phyloP scores from a whole-genome alignment of 2,888 invertebrate species.

The Chymomyza caudatula region DNA sequence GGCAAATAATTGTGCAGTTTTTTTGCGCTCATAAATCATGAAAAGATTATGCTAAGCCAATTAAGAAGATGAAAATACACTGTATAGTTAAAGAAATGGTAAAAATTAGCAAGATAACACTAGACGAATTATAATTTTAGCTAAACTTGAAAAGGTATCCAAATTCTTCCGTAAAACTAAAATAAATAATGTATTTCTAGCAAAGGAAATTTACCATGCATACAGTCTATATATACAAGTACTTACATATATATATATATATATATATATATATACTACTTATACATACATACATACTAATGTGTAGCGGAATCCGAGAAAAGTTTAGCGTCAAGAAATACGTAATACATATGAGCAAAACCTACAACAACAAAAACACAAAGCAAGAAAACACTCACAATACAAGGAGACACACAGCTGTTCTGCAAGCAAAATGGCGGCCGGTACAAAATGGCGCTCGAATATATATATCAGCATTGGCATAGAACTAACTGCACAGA shows the following conservation, averaged over 20 bases:
- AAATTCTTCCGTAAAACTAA: conserved; percentile 59
- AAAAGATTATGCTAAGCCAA: not conserved
- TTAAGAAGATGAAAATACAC: not conserved
- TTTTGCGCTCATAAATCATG: not conserved
- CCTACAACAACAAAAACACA: conserved; percentile 13
- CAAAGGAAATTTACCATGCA: conserved; percentile 58
- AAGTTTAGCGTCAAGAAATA: conserved; percentile 51
- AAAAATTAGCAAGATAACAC: conserved; percentile 16
- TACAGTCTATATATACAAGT: conserved; percentile 62
- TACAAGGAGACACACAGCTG: no score
- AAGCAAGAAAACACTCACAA: conserved; percentile 28
- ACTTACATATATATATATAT: conserved; percentile 4
- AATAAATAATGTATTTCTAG: conserved; percentile 38
- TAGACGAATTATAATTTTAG: conserved; percentile 67
- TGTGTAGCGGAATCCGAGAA: conserved; percentile 42
- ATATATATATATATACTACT: conserved; percentile 25
- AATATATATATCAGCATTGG: conserved; percentile 9
- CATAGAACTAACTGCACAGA: conserved; percentile 20
- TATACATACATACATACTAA: conserved; percentile 13
- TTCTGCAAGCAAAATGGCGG: not conserved
- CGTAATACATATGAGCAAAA: conserved; percentile 58
- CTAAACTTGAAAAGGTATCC: conserved; percentile 60
- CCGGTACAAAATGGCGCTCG: conserved; percentile 8
- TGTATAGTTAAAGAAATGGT: conserved; percentile 35
- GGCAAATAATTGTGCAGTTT: not conserved